Percentiles rank a stretch among this genome's conserved stretches.
phyloP scores from a whole-genome alignment of 2,797 vertebrate species.

The Anguilla marmorata region DNA sequence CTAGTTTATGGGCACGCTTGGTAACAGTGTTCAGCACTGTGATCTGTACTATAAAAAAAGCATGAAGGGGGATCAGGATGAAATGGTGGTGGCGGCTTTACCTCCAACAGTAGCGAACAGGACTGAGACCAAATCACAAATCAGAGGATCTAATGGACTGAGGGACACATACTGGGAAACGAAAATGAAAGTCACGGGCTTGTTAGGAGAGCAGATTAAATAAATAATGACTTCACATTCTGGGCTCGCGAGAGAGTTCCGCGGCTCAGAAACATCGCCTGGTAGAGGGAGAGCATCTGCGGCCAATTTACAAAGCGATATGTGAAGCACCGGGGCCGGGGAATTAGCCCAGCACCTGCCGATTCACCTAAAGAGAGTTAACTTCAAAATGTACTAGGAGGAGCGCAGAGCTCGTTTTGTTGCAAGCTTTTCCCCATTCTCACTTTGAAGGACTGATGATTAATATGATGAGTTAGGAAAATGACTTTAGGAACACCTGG shows the following conservation, averaged over 20 bases:
- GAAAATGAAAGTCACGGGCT: slow-evolving; percentile 77
- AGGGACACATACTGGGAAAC: slow-evolving; percentile 75
- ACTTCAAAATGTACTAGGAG: slow-evolving; percentile 60
- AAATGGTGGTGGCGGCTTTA: slow-evolving; percentile 69
- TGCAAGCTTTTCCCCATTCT: not conserved
- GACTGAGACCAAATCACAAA: slow-evolving; percentile 77
- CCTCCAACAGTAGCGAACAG: slow-evolving; percentile 71
- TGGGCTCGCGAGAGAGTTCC: slow-evolving; percentile 43
- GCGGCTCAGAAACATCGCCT: slow-evolving; percentile 57
- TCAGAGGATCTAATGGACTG: slow-evolving; percentile 49
- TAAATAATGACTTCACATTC: slow-evolving; percentile 81
- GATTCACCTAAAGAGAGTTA: slow-evolving; percentile 60
- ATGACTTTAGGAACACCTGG: not conserved
- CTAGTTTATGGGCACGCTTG: not conserved
- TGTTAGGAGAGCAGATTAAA: slow-evolving; percentile 81
- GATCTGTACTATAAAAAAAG: slow-evolving; percentile 7
- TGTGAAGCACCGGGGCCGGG: slow-evolving; percentile 64
- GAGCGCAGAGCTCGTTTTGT: slow-evolving; percentile 58
- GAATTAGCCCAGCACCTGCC: slow-evolving; percentile 72
- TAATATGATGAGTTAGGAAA: not conserved
- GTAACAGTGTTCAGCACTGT: slow-evolving; percentile 17
- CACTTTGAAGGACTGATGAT: not conserved
- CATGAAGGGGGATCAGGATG: slow-evolving; percentile 59
- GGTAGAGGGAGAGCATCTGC: slow-evolving; percentile 69
- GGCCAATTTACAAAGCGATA: slow-evolving; percentile 73